Base-by-base conservation (phyloP, 2,888 invertebrate genomes). In the Bedellia somnulentella region DNA sequence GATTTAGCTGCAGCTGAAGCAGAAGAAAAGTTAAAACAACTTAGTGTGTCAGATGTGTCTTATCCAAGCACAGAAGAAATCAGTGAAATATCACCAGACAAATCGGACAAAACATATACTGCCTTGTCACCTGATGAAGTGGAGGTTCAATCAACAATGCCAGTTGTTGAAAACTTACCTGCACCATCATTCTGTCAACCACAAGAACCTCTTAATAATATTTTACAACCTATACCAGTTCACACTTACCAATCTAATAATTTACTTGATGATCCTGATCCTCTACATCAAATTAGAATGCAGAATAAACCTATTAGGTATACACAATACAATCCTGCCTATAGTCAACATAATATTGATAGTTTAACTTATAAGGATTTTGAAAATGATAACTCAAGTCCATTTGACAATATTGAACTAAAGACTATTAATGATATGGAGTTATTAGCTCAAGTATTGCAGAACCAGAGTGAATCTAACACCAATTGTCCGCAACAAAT, bases 371-470 rank as follows among this genome's bases (percentile, higher is more conserved):
- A 81, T 51, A 86, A 86, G 38, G 93, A 94, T 59, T 95, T 95
- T 73, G 94, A 94, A 61, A 85, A 88, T 52, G 93, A 93, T 52
- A 91, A 89, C 29, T 90, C 91, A 31, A 93, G 91, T 57, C 94
- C 94, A 1, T 95, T 95, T 67, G 94, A 95, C 70, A 92, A 89
- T 67, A 86, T 93, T 63, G 93, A 92, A 66, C 60, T 95, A 30
- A 92, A 93, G 63, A 90, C 92, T 24, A 87, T 95, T 35, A 93
- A 95, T 67, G 93, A 94, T 52, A 84, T 93, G 80, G 93, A 92
- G 60, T 85, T 91, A 53, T 67, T 95, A 38, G 93, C 93, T 9
- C 87, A 90, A 61, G 90, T 93, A 26, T 54, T 85, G 36, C 68
- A 71, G 39, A 61, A 53, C 43, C 59, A 82, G 52, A 51, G 53